phyloP scores from a whole-genome alignment of 2,113 vertebrate species.

The Xiphophorus hellerii region DNA sequence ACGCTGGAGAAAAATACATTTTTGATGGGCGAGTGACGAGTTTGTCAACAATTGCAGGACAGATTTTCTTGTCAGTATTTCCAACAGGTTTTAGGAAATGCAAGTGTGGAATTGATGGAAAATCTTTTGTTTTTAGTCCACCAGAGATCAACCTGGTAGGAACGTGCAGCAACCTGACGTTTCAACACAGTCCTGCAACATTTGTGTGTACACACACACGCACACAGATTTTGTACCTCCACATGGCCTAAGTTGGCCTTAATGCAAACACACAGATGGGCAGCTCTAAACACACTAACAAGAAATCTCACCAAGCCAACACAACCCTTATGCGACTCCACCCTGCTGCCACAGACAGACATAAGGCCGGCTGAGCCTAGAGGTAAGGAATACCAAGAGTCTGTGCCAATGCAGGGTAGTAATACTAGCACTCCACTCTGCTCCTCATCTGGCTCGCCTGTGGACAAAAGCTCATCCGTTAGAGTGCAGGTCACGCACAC shows the following conservation, averaged over 20 bases:
- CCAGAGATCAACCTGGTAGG: conserved; percentile 3
- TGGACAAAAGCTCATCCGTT: conserved; percentile 66
- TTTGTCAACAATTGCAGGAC: background rate
- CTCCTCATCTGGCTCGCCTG: conserved; percentile 65
- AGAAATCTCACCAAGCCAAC: conserved; percentile 11
- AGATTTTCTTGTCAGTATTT: background rate
- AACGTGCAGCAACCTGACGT: background rate
- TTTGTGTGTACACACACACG: background rate
- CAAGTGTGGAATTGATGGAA: background rate
- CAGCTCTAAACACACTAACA: conserved; percentile 15
- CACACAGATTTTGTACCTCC: background rate
- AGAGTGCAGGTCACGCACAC: conserved; percentile 74
- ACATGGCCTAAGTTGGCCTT: background rate
- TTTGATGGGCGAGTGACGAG: conserved; percentile 15
- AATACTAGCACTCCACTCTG: conserved; percentile 48
- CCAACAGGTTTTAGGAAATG: background rate
- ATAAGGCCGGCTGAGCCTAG: conserved; percentile 20
- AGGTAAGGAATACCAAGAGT: conserved; percentile 43
- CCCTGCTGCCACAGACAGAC: conserved; percentile 27
- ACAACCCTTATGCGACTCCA: conserved; percentile 35
- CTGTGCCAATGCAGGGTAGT: conserved; percentile 33
- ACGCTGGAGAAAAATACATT: background rate
- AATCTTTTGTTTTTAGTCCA: conserved; percentile 7
- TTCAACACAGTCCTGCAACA: background rate
- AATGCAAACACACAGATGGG: conserved; percentile 7